phyloP scores from a whole-genome alignment of 2,113 vertebrate genomes.

The Colistium nudipinnis region DNA sequence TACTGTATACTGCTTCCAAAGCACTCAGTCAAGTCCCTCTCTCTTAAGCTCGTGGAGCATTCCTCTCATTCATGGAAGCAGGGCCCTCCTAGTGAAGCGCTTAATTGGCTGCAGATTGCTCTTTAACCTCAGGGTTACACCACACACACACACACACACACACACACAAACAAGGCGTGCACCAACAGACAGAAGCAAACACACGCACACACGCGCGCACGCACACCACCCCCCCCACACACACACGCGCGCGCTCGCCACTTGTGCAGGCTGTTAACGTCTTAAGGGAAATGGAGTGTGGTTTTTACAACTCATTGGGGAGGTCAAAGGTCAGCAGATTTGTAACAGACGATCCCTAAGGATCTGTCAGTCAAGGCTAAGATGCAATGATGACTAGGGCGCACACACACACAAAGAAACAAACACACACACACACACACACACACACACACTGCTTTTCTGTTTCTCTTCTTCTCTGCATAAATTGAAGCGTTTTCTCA shows the following conservation, averaged over 20 bases:
- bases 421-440: conserved; percentile 12
- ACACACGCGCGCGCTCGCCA: conserved; percentile 8
- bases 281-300: conserved; percentile 79
- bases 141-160: conserved; percentile 27
- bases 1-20: conserved; percentile 36
- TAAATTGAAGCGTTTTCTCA: background rate
- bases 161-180: background rate
- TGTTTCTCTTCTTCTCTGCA: background rate
- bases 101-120: conserved; percentile 85
- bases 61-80: conserved; percentile 74
- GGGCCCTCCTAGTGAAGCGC: conserved; percentile 75
- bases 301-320: conserved; percentile 78
- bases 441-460: conserved; percentile 8
- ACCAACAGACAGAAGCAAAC: conserved; percentile 16
- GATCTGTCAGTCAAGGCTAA: conserved; percentile 68
- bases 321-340: conserved; percentile 79
- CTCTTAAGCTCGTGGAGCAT: conserved; percentile 61
- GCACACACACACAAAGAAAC: conserved; percentile 8
- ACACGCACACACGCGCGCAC: conserved; percentile 1
- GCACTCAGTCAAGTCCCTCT: conserved; percentile 54
- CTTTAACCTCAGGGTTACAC: conserved; percentile 81
- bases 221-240: too few relatives aligned
- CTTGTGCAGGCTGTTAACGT: conserved; percentile 73
- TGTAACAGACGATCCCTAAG: conserved; percentile 72
- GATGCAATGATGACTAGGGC: conserved; percentile 22